phyloP scores from a whole-genome alignment of 2,113 vertebrate genomes.

The Poeciliopsis prolifica region DNA sequence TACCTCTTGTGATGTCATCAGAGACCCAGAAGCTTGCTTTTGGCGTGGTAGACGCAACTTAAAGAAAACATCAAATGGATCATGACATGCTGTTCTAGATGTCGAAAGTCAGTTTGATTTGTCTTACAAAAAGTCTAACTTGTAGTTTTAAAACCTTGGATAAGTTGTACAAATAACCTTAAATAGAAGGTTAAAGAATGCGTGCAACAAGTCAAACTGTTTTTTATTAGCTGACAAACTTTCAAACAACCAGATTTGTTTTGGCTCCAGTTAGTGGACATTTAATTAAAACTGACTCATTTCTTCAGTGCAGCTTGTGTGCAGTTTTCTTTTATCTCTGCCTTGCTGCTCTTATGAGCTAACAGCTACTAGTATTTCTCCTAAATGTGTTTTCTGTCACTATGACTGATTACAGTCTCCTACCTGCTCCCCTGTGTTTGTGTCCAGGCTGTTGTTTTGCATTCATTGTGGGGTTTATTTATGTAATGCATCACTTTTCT shows the following conservation, averaged over 20 bases:
- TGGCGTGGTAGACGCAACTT: too few species aligned
- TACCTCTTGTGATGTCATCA: too few species aligned
- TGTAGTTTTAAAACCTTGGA: background rate
- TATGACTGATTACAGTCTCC: slow-evolving; percentile 59
- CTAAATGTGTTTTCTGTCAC: slow-evolving; percentile 57
- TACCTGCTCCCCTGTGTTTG: slow-evolving; percentile 17
- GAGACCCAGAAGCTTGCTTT: too few species aligned
- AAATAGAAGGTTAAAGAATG: background rate
- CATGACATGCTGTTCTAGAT: background rate
- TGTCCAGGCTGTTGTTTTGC: slow-evolving; percentile 30
- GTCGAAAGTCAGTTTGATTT: background rate
- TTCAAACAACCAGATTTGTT: background rate
- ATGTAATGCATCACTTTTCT: slow-evolving; percentile 33
- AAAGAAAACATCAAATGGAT: too few species aligned
- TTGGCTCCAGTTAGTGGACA: background rate
- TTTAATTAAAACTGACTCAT: slow-evolving; percentile 9
- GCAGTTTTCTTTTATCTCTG: slow-evolving; percentile 18
- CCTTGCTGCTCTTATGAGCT: slow-evolving; percentile 24
- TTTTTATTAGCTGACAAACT: background rate
- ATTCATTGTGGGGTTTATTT: slow-evolving; percentile 43
- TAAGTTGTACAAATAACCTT: background rate
- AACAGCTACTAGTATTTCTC: slow-evolving; percentile 27
- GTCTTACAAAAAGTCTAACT: background rate
- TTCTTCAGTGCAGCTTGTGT: background rate
- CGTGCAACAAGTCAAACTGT: background rate